Base-by-base conservation (phyloP, 2,888 invertebrate genomes). In the Heliconius charithonia region DNA sequence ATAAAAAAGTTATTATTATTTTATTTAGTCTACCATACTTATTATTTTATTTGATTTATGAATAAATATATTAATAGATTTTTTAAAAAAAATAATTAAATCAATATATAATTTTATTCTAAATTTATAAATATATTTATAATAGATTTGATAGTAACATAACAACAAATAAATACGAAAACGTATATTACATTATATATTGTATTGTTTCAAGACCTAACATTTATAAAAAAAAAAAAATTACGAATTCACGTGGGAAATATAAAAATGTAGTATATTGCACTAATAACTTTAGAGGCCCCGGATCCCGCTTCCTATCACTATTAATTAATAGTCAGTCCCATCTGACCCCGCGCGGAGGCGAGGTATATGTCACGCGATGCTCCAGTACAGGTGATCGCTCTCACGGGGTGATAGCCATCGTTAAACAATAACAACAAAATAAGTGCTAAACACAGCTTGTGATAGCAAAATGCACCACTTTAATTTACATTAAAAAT, bases 331-430 rank as follows among this genome's bases (percentile, higher is more conserved):
- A 85, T 87, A 85, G 83, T 83, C 82, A 83, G 84, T 85, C 79
- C 80, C 79, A 80, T 82, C 79, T 81, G 82, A 80, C 85, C 83
- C 83, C 81, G 83, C 82, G 22, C 27, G 22, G 10, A 13, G 41
- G 63, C 59, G 59, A 56, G 29, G 81, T 81, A 59, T 66, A 69
- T 81, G 87, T 87, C 93, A 92, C 92, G 92, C 91, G 83, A 91
- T 84, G 84, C 80, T 76, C 80, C 63, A 69, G 75, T 25, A 87
- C 92, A 93, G 93, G 92, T 93, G 92, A 85, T 79, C 67, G 83
- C 84, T 93, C 92, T 84, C 93, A 93, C 87, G 89, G 83, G 82
- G 75, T 84, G 87, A 87, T 87, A 84, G 65, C 56, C 77, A 85
- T 86, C 86, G 81, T 83, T 84, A 85, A 80, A 73, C 27, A 74